Conservation (phyloP, 2,797 vertebrate genomes). For the Cryptoblepharus egeriae region DNA sequence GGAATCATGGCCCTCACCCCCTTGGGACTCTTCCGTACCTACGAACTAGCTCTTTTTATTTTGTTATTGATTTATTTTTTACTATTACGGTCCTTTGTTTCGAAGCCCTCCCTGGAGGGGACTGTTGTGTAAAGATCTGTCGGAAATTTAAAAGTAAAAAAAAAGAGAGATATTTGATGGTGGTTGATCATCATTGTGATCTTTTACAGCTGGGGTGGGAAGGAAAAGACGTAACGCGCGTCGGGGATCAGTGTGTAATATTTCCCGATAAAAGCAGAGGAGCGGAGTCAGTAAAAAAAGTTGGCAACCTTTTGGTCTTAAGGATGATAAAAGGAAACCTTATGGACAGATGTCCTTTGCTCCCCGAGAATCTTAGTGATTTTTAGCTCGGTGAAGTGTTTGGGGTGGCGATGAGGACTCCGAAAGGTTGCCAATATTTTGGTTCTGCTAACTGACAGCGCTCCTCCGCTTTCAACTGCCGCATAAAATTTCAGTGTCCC, state of each 20-base stretch:
- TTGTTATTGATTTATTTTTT: not conserved
- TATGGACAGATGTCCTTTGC: not conserved
- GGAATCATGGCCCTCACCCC: too few species aligned
- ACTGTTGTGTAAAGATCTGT: constrained; percentile 16
- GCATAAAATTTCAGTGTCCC: too few species aligned
- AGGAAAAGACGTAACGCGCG: too few species aligned
- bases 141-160: constrained; percentile 1
- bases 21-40: not conserved
- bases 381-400: not conserved
- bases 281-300: not conserved
- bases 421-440: not conserved
- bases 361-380: not conserved
- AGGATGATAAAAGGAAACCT: too few species aligned
- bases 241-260: not conserved
- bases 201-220: not conserved
- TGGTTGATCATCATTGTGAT: not conserved
- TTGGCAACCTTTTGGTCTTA: not conserved
- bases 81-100: not conserved
- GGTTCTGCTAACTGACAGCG: too few species aligned
- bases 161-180: not conserved
- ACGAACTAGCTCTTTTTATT: too few species aligned
- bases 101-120: not conserved
- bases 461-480: not conserved
- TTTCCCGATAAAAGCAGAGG: not conserved
- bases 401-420: too few species aligned